Percentiles rank a stretch among this genome's conserved stretches.
Conservation (phyloP, 2,113 vertebrate species). For the Tyrannus savana region DNA sequence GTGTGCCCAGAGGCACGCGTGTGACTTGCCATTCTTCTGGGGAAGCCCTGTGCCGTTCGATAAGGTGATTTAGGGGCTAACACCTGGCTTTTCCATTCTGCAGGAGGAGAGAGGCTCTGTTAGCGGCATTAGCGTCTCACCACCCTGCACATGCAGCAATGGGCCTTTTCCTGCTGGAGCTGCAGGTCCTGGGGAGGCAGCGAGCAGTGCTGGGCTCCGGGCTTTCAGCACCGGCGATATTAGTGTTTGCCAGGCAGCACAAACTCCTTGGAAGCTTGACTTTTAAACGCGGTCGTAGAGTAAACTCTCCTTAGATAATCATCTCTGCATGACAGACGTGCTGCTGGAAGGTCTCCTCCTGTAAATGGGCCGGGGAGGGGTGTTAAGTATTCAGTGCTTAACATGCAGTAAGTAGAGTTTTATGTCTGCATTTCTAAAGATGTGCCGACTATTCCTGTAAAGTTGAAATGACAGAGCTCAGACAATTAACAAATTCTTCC, state of each 20-base stretch:
- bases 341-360: not conserved
- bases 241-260: not conserved
- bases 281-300: not conserved
- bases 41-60: not conserved
- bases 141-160: not conserved
- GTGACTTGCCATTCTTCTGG: not conserved
- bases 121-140: not conserved
- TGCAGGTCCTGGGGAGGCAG: not conserved
- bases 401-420: not conserved
- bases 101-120: not conserved
- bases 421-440: not conserved
- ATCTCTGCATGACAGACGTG: not conserved
- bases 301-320: not conserved
- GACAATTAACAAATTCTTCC: constrained; percentile 10
- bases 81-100: not conserved
- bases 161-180: not conserved
- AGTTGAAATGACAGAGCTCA: not conserved
- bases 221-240: not conserved
- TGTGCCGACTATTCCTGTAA: not conserved
- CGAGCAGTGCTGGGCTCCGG: not conserved
- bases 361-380: not conserved
- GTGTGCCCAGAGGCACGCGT: not conserved
- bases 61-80: not conserved
- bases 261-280: not conserved
- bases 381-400: not conserved